phyloP scores from a whole-genome alignment of 2,888 invertebrate species.

The Marasmarcha lunaedactyla region DNA sequence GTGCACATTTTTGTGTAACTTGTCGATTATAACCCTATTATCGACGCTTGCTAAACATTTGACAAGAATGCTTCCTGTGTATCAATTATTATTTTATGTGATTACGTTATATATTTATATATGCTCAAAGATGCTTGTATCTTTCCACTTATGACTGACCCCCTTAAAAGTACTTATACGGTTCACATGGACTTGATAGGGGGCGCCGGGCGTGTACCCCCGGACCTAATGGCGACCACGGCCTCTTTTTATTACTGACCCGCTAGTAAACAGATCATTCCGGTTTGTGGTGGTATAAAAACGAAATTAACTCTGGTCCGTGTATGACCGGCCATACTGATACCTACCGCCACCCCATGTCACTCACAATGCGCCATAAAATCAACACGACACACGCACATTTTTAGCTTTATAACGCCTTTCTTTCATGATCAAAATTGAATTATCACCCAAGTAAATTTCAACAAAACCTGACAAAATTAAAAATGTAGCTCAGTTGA shows the following conservation, averaged over 20 bases:
- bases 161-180: slow-evolving; percentile 38
- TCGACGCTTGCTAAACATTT: too few relatives aligned
- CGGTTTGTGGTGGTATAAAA: slow-evolving; percentile 71
- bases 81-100: too few relatives aligned
- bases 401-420: slow-evolving; percentile 36
- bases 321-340: slow-evolving; percentile 51
- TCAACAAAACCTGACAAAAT: neutral
- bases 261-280: slow-evolving; percentile 71
- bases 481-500: neutral
- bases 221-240: slow-evolving; percentile 53
- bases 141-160: slow-evolving; percentile 48
- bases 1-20: too few relatives aligned
- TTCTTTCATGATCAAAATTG: neutral
- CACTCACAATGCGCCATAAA: slow-evolving; percentile 22
- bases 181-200: slow-evolving; percentile 69
- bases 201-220: slow-evolving; percentile 56
- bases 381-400: slow-evolving; percentile 41
- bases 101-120: too few relatives aligned
- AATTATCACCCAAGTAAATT: neutral
- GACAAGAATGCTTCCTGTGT: too few relatives aligned
- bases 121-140: too few relatives aligned
- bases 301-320: slow-evolving; percentile 64
- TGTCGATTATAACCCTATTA: too few relatives aligned
- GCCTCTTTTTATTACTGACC: slow-evolving; percentile 69
- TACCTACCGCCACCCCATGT: slow-evolving; percentile 22